Evolutionary conservation across 2,113 vertebrate species (phyloP).

Genomic region (Rhinolophus sinicus): DNA sequence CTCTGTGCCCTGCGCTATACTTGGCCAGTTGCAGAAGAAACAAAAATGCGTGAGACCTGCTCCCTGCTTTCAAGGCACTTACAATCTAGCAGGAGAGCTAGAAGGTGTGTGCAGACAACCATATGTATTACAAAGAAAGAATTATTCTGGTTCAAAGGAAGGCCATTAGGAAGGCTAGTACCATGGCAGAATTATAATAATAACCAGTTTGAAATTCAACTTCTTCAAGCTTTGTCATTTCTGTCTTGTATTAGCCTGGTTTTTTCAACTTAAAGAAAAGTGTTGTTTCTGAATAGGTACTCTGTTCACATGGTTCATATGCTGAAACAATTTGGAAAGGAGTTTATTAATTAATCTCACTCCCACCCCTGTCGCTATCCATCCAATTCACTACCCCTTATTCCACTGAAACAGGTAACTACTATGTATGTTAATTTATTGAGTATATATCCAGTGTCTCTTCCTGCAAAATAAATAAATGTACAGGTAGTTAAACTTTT

Average conservation of each 20-base stretch:
- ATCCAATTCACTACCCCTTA: neutral
- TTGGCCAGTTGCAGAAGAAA: neutral
- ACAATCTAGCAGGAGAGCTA: neutral
- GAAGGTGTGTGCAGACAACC: neutral
- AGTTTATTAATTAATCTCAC: neutral
- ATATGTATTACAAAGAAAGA: neutral
- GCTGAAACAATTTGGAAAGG: neutral
- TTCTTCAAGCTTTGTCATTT: neutral
- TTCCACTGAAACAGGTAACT: neutral
- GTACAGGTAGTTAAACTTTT: neutral
- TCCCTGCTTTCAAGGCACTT: neutral
- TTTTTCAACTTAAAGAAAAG: slow-evolving; percentile 3
- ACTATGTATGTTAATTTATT: neutral
- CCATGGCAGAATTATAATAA: neutral
- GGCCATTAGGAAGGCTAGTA: neutral
- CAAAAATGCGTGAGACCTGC: neutral
- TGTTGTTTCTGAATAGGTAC: neutral
- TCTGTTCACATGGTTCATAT: neutral
- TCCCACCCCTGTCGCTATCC: too few species aligned
- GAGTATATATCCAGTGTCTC: neutral
- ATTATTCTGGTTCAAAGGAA: neutral
- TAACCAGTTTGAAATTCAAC: neutral
- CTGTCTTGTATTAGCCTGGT: neutral
- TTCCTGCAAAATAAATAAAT: neutral
- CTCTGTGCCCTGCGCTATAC: neutral